These are phyloP conservation scores for Tadarida brasiliensis DNA, from an alignment of 2,797 vertebrate species.

Conservation along the genomic window DNA sequence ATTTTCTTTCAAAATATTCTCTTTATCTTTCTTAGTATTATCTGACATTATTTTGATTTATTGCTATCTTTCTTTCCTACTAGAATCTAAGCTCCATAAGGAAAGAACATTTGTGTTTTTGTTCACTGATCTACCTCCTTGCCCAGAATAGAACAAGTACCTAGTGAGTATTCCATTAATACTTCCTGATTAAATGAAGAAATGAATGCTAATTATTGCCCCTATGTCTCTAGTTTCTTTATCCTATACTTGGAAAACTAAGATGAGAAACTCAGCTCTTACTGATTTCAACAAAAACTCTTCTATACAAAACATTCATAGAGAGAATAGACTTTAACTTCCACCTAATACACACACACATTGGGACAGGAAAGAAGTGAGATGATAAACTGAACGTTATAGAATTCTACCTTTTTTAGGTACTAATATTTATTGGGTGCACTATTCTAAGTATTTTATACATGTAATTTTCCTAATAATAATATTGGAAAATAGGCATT, in stretches of 20 bases:
- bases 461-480: neutral
- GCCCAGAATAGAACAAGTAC: neutral
- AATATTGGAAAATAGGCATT: neutral
- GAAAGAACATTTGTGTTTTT: neutral
- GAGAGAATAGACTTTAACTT: neutral
- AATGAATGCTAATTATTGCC: neutral
- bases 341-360: neutral
- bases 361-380: neutral
- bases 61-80: neutral
- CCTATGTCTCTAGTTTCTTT: neutral
- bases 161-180: neutral
- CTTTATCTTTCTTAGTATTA: conserved; percentile 14
- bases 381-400: neutral
- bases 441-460: neutral
- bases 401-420: neutral
- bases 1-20: neutral
- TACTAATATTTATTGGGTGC: neutral
- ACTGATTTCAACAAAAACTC: conserved; percentile 25
- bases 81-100: neutral
- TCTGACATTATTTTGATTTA: neutral
- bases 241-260: neutral
- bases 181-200: conserved; percentile 21
- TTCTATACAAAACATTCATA: neutral
- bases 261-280: neutral
- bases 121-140: neutral